A percentile compares a stretch with the other conserved stretches of the same genome.
These are phyloP conservation scores for Nannoperca obscura DNA, from an alignment of 2,797 vertebrate species.

Conservation along the genomic window DNA sequence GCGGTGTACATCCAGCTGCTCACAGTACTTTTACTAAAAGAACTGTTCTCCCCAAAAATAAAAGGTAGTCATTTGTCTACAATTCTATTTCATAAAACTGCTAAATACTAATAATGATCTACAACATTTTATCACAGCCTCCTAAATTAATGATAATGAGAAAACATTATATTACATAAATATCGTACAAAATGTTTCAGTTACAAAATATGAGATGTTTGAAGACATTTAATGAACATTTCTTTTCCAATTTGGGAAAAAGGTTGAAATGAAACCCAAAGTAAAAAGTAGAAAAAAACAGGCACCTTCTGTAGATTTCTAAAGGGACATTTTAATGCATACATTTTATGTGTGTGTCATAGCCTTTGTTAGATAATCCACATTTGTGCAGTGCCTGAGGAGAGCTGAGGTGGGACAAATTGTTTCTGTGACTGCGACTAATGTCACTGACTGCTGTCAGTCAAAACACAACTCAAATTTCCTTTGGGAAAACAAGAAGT, in stretches of 20 bases:
- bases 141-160: slow-evolving; percentile 1
- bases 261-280: not conserved
- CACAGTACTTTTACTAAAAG: slow-evolving; percentile 1
- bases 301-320: not conserved
- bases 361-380: not conserved
- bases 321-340: not conserved
- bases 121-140: not conserved
- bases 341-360: not conserved
- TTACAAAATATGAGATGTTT: not conserved
- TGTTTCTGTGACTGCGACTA: not conserved
- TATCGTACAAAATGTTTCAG: not conserved
- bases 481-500: too few species aligned
- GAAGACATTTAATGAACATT: not conserved
- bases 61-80: slow-evolving; percentile 9
- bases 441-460: not conserved
- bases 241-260: not conserved
- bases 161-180: not conserved
- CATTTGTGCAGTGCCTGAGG: not conserved
- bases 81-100: not conserved
- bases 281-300: not conserved
- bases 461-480: not conserved
- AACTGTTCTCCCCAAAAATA: slow-evolving; percentile 3
- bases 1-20: slow-evolving; percentile 15
- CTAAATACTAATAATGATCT: not conserved
- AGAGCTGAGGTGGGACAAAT: not conserved